Conservation (phyloP, 1,140 invertebrate genomes). For the Grapholita molesta region DNA sequence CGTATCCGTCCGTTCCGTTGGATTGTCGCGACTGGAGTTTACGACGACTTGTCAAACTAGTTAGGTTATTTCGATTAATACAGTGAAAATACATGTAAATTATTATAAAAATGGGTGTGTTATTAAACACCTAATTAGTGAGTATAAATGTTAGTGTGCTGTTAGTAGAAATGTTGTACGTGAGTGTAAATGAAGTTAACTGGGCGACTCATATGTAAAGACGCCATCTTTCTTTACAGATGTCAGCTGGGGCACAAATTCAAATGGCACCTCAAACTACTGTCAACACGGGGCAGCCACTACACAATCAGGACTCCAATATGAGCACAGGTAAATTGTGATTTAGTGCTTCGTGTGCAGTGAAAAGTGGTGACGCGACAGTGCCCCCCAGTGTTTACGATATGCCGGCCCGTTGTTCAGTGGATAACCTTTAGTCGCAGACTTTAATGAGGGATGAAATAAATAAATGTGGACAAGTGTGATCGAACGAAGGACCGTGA, state of each 20-base stretch:
- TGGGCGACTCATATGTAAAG: slow-evolving; percentile 75
- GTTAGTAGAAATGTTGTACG: slow-evolving; percentile 34
- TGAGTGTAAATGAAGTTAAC: slow-evolving; percentile 33
- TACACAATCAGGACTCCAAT: slow-evolving; percentile 96
- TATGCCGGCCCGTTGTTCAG: slow-evolving; percentile 33
- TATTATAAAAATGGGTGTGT: slow-evolving; percentile 40
- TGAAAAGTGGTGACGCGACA: slow-evolving; percentile 53
- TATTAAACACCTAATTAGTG: slow-evolving; percentile 49
- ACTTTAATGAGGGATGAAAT: slow-evolving; percentile 34
- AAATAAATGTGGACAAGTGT: slow-evolving; percentile 52
- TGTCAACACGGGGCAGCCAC: slow-evolving; percentile 90
- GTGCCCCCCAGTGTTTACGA: slow-evolving; percentile 59
- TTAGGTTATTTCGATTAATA: slow-evolving; percentile 68
- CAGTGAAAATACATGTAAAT: slow-evolving; percentile 45
- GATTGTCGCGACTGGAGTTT: slow-evolving; percentile 74
- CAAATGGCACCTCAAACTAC: slow-evolving; percentile 96
- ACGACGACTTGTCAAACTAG: slow-evolving; percentile 76
- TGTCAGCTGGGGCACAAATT: slow-evolving; percentile 96
- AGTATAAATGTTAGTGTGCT: slow-evolving; percentile 39
- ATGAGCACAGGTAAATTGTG: slow-evolving; percentile 91
- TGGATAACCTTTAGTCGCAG: slow-evolving; percentile 47
- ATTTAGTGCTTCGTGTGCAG: slow-evolving; percentile 63
- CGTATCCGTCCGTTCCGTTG: slow-evolving; percentile 53
- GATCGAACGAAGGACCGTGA: slow-evolving; percentile 63
- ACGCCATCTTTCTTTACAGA: slow-evolving; percentile 84